Evolutionary conservation across 2,113 vertebrate genomes (phyloP), one percentile per base, ranked within the genome.

Genomic region (Sterrhoptilus dennistouni): DNA sequence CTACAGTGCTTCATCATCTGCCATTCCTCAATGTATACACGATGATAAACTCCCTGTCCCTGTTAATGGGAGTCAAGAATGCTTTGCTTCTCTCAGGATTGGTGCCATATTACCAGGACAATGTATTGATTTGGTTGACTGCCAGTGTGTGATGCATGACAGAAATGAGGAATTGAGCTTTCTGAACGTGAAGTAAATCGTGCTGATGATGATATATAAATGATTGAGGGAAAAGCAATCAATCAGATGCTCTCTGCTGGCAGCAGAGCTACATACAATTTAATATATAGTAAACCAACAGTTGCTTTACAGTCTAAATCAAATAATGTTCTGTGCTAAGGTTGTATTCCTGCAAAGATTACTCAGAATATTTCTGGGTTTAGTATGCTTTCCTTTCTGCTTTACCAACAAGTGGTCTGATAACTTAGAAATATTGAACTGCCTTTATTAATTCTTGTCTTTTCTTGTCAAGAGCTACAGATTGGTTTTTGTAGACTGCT

Each of bases 121-220:
- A 33, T 66, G 42, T 90, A 90, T 95, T 77, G 93, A 95, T 94
- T 93, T 80, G 59, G 36, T 90, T 93, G 89, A 50, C 92, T 96
- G 90, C 68, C 2, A 52, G 18, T 60, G 79, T 88, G 85, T 88
- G 93, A 86, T 65, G 83, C 68, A 15, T 77, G 92, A 25, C 85
- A 94, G 82, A 88, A 93, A 90, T 77, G 82, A 95, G 93, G 83
- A 95, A 93, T 35, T 28, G 95, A 88, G 83, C 92, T 89, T 96
- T 81, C 52, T 83, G 85, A 74, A 89, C 23, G 40, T 83, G 71
- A 64, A 96, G 52, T 81, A 90, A 88, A 93, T 96, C 2, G 1
- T 93, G 85, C 82, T 88, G 71, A 2, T 94, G 75, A 0, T 88
- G 90, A 77, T 80, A 75, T 35, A 92, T 25, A 83, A 92, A 54